Conservation (phyloP, 1,140 invertebrate genomes). For the Brachionus asplanchnoidis region DNA sequence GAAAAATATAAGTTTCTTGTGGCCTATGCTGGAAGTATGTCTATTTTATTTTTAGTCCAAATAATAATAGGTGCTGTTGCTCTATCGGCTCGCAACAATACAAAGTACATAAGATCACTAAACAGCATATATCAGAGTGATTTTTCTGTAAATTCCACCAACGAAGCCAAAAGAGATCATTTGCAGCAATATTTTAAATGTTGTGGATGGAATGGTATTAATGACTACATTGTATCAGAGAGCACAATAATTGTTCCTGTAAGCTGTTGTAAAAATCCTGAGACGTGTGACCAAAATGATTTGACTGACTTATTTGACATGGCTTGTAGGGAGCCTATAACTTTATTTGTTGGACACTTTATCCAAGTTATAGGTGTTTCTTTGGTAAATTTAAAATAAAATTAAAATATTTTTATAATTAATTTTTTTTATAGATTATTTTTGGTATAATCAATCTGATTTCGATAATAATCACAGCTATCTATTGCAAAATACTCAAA, state of each 20-base stretch:
- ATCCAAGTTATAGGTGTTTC: neutral
- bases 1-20: slow-evolving; percentile 8
- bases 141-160: neutral
- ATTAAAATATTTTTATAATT: neutral
- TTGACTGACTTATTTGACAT: neutral
- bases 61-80: slow-evolving; percentile 1
- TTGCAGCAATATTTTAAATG: slow-evolving; percentile 32
- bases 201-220: slow-evolving; percentile 32
- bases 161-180: neutral
- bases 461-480: neutral
- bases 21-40: neutral
- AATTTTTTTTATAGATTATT: neutral
- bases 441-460: neutral
- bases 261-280: neutral
- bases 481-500: neutral
- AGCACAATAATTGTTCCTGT: neutral
- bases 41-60: neutral
- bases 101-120: neutral
- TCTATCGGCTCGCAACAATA: neutral
- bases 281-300: neutral
- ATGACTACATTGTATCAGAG: slow-evolving; percentile 12
- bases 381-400: neutral
- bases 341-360: neutral
- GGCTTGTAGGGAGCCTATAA: neutral
- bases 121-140: neutral